Conservation (phyloP, 2,797 vertebrate species). For the Myotis planiceps region DNA sequence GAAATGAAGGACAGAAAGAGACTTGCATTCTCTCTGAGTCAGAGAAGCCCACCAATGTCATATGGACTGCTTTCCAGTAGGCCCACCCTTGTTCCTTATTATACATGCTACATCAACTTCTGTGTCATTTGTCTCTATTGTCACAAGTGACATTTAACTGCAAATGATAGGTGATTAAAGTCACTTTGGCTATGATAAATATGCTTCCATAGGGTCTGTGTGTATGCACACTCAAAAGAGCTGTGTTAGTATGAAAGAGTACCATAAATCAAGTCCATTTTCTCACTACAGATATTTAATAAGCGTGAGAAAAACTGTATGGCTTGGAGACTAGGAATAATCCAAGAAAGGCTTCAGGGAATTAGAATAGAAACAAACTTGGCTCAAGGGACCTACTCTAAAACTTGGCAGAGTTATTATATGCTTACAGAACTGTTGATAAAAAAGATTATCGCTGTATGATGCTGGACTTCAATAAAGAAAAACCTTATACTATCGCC, state of each 20-base stretch:
- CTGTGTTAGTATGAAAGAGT: conserved; percentile 16
- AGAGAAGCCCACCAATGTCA: background rate
- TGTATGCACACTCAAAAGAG: background rate
- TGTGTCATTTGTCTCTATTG: conserved; percentile 27
- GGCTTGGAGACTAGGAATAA: conserved; percentile 59
- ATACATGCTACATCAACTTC: background rate
- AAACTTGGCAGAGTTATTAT: conserved; percentile 59
- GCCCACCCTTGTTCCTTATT: background rate
- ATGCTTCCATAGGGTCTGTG: conserved; percentile 65
- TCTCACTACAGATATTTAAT: conserved; percentile 74
- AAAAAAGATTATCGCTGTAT: background rate
- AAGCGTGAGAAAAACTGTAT: conserved; percentile 76
- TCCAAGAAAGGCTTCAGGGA: conserved; percentile 64
- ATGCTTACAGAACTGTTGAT: conserved; percentile 42
- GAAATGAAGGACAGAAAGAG: background rate
- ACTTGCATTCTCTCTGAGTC: background rate
- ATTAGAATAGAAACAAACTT: conserved; percentile 73
- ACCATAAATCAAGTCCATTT: conserved; percentile 74
- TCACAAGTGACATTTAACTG: conserved; percentile 61
- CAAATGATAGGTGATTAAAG: conserved; percentile 55
- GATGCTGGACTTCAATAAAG: background rate
- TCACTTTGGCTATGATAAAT: conserved; percentile 60
- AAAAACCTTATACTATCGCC: background rate
- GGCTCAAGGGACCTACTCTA: conserved; percentile 68
- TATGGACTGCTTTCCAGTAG: conserved; percentile 18